These are phyloP conservation scores for Sylvia atricapilla DNA, from an alignment of 2,113 vertebrate genomes.

Conservation along the genomic window DNA sequence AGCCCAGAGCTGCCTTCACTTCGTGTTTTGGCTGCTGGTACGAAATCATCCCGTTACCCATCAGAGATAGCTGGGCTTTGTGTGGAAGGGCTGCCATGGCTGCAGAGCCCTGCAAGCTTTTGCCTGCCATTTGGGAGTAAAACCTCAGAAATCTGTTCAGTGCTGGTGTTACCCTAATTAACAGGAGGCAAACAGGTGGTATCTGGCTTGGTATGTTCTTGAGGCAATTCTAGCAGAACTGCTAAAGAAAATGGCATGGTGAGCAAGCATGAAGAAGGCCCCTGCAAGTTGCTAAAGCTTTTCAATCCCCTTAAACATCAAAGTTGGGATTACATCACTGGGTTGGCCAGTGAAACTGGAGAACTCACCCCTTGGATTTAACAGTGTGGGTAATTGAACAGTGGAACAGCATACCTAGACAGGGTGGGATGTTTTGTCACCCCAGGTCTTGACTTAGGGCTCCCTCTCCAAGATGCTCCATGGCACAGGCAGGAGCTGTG, in stretches of 20 bases:
- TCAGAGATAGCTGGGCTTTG: neutral
- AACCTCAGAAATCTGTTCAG: neutral
- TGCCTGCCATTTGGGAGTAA: neutral
- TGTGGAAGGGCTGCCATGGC: neutral
- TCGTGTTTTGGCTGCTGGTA: neutral
- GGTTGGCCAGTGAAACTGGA: conserved; percentile 20
- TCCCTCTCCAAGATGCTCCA: neutral
- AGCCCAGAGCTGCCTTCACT: neutral
- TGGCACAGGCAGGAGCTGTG: neutral
- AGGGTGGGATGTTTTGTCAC: conserved; percentile 24
- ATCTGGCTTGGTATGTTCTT: neutral
- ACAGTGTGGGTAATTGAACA: neutral
- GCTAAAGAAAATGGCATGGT: neutral
- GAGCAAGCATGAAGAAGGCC: neutral
- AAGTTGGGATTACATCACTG: neutral
- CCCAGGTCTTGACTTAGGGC: neutral
- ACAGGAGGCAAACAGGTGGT: neutral
- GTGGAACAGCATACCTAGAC: neutral
- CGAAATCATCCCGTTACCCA: accelerated
- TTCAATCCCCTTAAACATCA: conserved; percentile 6
- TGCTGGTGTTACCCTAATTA: neutral
- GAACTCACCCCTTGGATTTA: neutral
- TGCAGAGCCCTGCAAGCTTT: neutral
- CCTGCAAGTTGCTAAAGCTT: neutral
- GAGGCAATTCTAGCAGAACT: neutral